Evolutionary conservation across 2,797 vertebrate species (phyloP).

Genomic region (Periophthalmus magnuspinnatus): DNA sequence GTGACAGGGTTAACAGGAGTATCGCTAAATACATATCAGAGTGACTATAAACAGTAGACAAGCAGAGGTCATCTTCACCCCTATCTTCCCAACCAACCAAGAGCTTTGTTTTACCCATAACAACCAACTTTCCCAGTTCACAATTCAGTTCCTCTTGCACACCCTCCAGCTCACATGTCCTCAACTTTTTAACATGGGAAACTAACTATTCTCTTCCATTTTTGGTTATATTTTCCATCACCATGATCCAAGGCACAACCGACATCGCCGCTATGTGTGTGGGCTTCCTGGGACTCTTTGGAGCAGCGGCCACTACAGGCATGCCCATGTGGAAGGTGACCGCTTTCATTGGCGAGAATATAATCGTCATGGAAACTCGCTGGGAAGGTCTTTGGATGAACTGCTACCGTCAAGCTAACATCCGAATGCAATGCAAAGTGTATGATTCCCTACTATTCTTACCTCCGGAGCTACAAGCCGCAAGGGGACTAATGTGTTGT

Average conservation of each 20-base stretch:
- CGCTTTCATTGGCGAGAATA: constrained; percentile 86
- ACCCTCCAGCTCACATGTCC: neutral
- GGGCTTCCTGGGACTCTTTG: constrained; percentile 81
- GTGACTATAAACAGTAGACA: constrained; percentile 71
- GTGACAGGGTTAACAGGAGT: too few relatives aligned
- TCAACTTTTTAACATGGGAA: neutral
- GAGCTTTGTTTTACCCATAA: constrained; percentile 61
- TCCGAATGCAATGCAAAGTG: constrained; percentile 89
- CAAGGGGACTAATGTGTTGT: constrained; percentile 87
- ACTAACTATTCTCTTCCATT: neutral
- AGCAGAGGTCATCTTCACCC: constrained; percentile 55
- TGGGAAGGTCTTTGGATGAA: constrained; percentile 98
- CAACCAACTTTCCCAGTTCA: constrained; percentile 36
- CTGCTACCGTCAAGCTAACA: constrained; percentile 83
- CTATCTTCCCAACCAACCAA: constrained; percentile 70
- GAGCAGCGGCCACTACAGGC: constrained; percentile 82
- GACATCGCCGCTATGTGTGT: constrained; percentile 73
- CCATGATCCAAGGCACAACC: constrained; percentile 71
- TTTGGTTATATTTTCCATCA: constrained; percentile 51
- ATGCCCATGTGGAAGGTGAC: constrained; percentile 96
- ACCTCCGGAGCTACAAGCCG: constrained; percentile 80
- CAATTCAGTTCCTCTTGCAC: constrained; percentile 13
- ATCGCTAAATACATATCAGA: constrained; percentile 9
- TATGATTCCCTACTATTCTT: constrained; percentile 88
- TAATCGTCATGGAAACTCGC: constrained; percentile 88